Conservation (phyloP, 2,888 invertebrate species). For the Leptinotarsa rubiginosa region DNA sequence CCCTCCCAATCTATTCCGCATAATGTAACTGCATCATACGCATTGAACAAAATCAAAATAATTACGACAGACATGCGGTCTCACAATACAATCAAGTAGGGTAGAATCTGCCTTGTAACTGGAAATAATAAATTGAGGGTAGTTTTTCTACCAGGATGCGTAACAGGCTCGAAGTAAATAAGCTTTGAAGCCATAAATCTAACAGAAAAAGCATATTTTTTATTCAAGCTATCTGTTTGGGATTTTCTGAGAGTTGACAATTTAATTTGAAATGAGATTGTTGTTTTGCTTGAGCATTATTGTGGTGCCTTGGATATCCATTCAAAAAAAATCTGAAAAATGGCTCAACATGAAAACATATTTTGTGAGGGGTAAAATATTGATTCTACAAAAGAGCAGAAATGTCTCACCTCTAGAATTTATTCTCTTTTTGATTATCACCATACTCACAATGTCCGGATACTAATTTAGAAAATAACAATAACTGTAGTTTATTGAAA, state of each 20-base stretch:
- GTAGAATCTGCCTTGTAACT: conserved; percentile 40
- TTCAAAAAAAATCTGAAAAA: neutral
- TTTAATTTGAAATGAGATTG: conserved; percentile 5
- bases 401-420: no score
- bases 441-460: no score
- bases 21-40: conserved; percentile 25
- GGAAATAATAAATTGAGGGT: conserved; percentile 41
- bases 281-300: conserved; percentile 7
- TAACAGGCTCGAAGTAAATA: conserved; percentile 34
- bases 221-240: conserved; percentile 4
- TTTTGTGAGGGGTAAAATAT: neutral
- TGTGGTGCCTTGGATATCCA: neutral
- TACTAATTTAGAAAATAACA: no score
- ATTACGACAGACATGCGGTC: conserved; percentile 31
- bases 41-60: conserved; percentile 33
- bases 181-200: conserved; percentile 34
- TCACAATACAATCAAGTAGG: conserved; percentile 22
- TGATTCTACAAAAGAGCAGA: no score
- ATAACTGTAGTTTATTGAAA: no score
- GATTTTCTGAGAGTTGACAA: conserved; percentile 14
- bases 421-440: no score
- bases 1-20: conserved; percentile 10
- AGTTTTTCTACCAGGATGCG: conserved; percentile 36
- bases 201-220: conserved; percentile 28
- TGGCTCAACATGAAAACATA: neutral